phyloP scores from a whole-genome alignment of 2,113 vertebrate genomes.

The Rhadina sibilatrix region DNA sequence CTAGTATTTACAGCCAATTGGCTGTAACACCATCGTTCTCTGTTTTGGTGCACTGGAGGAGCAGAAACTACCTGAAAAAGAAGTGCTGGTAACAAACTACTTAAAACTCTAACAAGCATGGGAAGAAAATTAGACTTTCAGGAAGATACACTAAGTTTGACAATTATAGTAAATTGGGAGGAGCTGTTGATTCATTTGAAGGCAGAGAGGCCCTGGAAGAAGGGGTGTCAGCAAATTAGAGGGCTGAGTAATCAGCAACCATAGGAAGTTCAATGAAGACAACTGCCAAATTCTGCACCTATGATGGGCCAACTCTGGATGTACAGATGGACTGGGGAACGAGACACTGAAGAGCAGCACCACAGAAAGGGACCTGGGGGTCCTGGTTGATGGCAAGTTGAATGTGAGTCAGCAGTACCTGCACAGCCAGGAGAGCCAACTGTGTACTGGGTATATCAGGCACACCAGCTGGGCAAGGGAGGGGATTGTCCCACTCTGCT shows the following conservation, averaged over 20 bases:
- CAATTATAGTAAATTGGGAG: too few species aligned
- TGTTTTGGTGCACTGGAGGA: neutral
- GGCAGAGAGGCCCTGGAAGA: too few species aligned
- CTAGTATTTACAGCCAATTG: neutral
- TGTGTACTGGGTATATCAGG: fast-evolving
- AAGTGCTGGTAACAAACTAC: neutral
- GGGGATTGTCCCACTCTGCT: neutral
- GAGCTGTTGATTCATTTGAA: too few species aligned
- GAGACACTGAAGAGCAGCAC: neutral
- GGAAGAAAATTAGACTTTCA: neutral
- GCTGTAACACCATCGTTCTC: neutral
- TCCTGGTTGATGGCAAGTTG: neutral
- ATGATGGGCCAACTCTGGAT: too few species aligned
- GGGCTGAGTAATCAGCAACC: too few species aligned
- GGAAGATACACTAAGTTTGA: neutral
- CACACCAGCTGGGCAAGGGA: neutral
- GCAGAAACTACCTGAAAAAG: neutral
- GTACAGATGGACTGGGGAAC: neutral
- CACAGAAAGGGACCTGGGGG: fast-evolving
- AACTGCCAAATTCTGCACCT: too few species aligned
- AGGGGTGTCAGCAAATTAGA: too few species aligned
- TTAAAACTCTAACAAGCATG: neutral
- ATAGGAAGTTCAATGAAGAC: too few species aligned
- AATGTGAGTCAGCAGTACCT: neutral
- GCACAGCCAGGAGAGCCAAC: fast-evolving